Evolutionary conservation across 2,888 invertebrate species (phyloP), one percentile per base, ranked within the genome.

Genomic region (Lasioglossum figueresi): DNA sequence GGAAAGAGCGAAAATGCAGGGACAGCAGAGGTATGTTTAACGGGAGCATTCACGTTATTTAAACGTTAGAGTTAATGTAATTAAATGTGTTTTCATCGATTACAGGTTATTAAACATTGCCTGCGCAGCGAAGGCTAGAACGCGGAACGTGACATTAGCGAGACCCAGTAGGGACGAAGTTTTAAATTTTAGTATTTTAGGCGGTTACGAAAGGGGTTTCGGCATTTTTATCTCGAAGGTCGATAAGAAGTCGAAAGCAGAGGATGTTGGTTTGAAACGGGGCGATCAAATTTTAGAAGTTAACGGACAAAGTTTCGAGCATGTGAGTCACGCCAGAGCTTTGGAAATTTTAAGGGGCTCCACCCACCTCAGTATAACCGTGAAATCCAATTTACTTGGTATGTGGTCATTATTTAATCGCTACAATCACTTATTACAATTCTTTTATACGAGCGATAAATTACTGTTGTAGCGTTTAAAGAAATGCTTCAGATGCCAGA

Each of bases 271-370:
- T 0, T 95, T 99, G 76, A 99, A 99, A 95, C 96, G 99, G 79
- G 99, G 99, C 66, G 99, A 99, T 96, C 99, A 99, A 96, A 98
- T 99, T 87, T 96, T 99, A 90, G 99, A 99, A 96, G 99, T 99
- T 0, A 99, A 99, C 95, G 99, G 99, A 45, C 98, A 99, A 94
- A 99, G 98, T 93, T 99, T 99, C 95, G 98, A 98, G 93, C 98
- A 98, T 95, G 98, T 99, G 74, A 98, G 97, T 91, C 98, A 98
- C 95, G 97, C 97, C 73, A 97, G 98, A 93, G 99, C 99, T 16
- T 96, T 99, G 95, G 99, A 99, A 95, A 97, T 99, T 87, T 96
- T 99, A 27, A 97, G 98, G 89, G 98, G 98, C 83, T 98, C 99
- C 75, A 99, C 99, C 75, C 99, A 99, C 96, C 96, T 99, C 85